Percentiles rank a stretch among this genome's conserved stretches.
Conservation (phyloP, 2,797 vertebrate species). For the Pantherophis vulpinus region DNA sequence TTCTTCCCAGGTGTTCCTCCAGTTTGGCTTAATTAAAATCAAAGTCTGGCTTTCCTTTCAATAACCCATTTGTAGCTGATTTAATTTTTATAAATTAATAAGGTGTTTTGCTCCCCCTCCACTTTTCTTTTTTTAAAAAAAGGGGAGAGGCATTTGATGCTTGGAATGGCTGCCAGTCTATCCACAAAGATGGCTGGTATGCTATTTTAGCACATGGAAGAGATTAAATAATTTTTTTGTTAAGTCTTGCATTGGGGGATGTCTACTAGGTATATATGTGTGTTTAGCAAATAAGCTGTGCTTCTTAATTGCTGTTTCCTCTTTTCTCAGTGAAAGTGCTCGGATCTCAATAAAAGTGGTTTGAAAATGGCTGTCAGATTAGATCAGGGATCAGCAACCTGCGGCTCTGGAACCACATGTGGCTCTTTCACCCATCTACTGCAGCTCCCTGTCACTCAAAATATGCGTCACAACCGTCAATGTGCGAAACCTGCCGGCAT, state of each 20-base stretch:
- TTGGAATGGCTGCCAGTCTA: background rate
- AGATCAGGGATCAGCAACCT: too few species aligned
- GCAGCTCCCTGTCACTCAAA: too few species aligned
- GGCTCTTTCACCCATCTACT: too few species aligned
- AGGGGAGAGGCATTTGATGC: too few species aligned
- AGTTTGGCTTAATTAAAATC: constrained; percentile 3
- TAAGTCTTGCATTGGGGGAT: background rate
- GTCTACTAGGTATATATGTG: background rate
- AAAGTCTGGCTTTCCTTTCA: background rate
- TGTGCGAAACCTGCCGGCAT: too few species aligned
- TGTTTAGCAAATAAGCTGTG: background rate
- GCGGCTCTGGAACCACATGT: too few species aligned
- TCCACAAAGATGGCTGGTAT: background rate
- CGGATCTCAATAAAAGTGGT: background rate
- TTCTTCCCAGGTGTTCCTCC: background rate
- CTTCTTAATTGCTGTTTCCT: background rate
- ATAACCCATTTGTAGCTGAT: background rate
- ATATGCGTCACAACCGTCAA: too few species aligned
- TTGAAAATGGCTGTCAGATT: background rate
- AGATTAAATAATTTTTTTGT: background rate
- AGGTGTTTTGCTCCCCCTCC: background rate
- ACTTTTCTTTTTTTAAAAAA: background rate
- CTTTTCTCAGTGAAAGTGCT: background rate
- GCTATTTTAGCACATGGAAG: background rate
- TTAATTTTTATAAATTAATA: constrained; percentile 22